phyloP scores from a whole-genome alignment of 2,113 vertebrate species.

The Callocephalon fimbriatum region DNA sequence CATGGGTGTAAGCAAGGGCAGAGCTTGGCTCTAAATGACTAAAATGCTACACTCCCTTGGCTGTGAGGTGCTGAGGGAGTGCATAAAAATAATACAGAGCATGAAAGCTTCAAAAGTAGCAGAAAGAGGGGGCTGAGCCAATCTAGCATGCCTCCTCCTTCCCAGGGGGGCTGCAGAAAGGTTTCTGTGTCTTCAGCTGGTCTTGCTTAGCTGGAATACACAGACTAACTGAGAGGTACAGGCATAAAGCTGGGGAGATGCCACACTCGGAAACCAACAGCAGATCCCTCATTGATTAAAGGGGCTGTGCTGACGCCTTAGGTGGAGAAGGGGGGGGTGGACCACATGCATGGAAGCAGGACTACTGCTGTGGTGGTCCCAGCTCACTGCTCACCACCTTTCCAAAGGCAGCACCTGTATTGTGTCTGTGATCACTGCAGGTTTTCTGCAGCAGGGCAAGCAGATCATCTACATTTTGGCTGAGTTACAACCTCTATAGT shows the following conservation, averaged over 20 bases:
- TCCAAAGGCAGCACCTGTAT: neutral
- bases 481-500: neutral
- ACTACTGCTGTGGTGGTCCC: neutral
- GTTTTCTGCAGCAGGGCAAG: neutral
- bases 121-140: neutral
- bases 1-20: neutral
- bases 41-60: neutral
- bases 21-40: neutral
- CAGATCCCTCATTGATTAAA: accelerated
- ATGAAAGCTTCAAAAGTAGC: neutral
- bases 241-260: neutral
- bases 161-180: neutral
- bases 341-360: accelerated
- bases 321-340: neutral
- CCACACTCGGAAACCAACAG: neutral
- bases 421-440: accelerated
- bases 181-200: neutral
- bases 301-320: neutral
- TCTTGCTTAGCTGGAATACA: neutral
- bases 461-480: neutral
- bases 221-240: accelerated
- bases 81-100: neutral
- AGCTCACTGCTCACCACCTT: neutral
- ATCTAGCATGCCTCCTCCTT: accelerated
- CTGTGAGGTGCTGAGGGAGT: neutral